Percentiles rank a stretch among this genome's conserved stretches.
Evolutionary conservation across 2,113 vertebrate genomes (phyloP).

Genomic region (Vireo altiloquus): DNA sequence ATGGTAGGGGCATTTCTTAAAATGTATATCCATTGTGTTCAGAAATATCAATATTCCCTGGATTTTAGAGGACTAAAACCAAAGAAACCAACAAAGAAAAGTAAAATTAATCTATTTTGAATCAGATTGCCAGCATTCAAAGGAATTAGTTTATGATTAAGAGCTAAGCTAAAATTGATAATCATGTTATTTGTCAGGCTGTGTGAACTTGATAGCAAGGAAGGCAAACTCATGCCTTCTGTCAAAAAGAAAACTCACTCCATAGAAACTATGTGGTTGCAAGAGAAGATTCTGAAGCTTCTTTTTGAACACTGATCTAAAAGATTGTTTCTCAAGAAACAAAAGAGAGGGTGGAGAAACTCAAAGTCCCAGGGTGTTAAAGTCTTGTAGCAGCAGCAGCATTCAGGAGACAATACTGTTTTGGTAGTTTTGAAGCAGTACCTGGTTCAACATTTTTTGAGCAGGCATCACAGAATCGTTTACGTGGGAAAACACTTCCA

Average conservation of each 20-base stretch:
- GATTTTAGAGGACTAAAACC: not conserved
- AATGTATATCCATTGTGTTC: not conserved
- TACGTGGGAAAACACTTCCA: not conserved
- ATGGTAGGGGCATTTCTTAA: not conserved
- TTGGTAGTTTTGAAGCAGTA: not conserved
- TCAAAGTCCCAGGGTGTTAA: not conserved
- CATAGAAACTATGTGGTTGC: not conserved
- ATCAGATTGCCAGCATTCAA: not conserved
- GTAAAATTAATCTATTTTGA: not conserved
- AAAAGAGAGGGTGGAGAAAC: not conserved
- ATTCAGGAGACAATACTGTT: not conserved
- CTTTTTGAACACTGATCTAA: not conserved
- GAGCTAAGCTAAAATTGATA: not conserved
- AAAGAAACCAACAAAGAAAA: not conserved
- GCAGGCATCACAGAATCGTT: not conserved
- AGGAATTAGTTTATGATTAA: not conserved
- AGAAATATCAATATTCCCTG: not conserved
- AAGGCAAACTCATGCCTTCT: not conserved
- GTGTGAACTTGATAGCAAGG: not conserved
- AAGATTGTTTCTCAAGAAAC: not conserved
- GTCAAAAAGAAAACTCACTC: not conserved
- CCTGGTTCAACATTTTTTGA: not conserved
- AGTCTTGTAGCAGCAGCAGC: not conserved
- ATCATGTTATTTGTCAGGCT: not conserved
- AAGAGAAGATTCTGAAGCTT: not conserved